Conservation (phyloP, 2,797 vertebrate genomes). For the Enteromius thamalakanensis region DNA sequence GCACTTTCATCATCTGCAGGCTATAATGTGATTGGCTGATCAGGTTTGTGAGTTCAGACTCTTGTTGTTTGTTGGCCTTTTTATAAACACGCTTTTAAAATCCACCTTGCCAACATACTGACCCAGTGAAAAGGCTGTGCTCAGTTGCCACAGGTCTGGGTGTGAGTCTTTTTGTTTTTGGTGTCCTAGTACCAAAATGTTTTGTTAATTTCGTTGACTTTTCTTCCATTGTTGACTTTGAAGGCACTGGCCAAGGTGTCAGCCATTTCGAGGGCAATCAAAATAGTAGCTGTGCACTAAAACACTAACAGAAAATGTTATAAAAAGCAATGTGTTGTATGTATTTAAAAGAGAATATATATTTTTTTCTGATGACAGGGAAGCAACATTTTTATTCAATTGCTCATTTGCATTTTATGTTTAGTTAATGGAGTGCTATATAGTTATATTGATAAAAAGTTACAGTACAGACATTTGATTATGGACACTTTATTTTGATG, state of each 20-base stretch:
- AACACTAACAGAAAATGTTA: neutral
- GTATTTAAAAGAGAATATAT: no score
- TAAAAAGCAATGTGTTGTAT: neutral
- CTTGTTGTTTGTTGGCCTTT: neutral
- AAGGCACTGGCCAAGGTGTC: neutral
- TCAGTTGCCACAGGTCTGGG: neutral
- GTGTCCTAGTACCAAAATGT: neutral
- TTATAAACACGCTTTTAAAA: neutral
- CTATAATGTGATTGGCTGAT: slow-evolving; percentile 15
- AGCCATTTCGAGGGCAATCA: neutral
- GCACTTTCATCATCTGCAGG: neutral
- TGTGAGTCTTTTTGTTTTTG: slow-evolving; percentile 20
- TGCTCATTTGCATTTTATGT: no score
- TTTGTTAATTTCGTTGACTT: slow-evolving; percentile 10
- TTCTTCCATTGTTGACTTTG: neutral
- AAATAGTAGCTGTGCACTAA: neutral
- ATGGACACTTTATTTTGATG: no score
- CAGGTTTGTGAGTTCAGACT: neutral
- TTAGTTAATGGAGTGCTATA: no score
- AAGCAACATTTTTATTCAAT: no score
- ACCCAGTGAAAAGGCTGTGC: neutral
- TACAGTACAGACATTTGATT: no score
- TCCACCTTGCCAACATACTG: neutral
- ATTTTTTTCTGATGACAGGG: no score
- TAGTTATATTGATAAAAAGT: no score